Evolutionary conservation across 2,113 vertebrate genomes (phyloP), one percentile per base, ranked within the genome.

Genomic region (Dipodomys stephensi): DNA sequence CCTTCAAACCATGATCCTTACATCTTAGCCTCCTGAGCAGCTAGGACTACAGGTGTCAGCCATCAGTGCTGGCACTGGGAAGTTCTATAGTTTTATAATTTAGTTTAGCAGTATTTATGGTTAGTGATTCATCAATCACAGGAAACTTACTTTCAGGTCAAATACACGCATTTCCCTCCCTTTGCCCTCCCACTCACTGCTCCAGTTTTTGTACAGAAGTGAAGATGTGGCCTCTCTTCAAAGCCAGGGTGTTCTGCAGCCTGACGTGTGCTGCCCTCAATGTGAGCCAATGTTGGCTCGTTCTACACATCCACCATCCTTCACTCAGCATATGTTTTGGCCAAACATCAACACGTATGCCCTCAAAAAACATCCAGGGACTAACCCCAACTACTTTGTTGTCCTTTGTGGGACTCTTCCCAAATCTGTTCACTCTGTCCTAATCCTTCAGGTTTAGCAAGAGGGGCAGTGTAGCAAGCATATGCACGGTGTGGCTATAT

Each of bases 151-250:
- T 77, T 69, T 49, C 15, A 44, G 27, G 32, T 32, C 49, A 68
- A 27, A 44, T 6, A 2, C 16, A 76, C 1, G 2, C 2, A 0
- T 9, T 6, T 46, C 27, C 62, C 13, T 62, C 23, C 62, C 23
- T 4, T 30, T 0, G 27, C 0, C 13, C 15, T 5, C 10, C 13
- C 13, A 1, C 67, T 27, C 6, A 3, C 68, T 20, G 69, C 2
- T 57, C 32, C 79, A 28, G 19, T 2, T 9, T 44, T 68, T 69
- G 23, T 39, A 23, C 2, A 27, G n/a, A 72, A 67, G 57, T 15
- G 23, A 64, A 44, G 73, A 68, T 23, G 39, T 19, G 6, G 15
- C 18, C 27, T 20, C 30, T 69, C n/a, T 28, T 4, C 4, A n/a
- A 65, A 12, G 5, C 8, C 18, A 0, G 4, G 39, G 39, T 39